Evolutionary conservation across 2,113 vertebrate genomes (phyloP), one percentile per base, ranked within the genome.

Genomic region (Cyphomyrus plagiostoma): DNA sequence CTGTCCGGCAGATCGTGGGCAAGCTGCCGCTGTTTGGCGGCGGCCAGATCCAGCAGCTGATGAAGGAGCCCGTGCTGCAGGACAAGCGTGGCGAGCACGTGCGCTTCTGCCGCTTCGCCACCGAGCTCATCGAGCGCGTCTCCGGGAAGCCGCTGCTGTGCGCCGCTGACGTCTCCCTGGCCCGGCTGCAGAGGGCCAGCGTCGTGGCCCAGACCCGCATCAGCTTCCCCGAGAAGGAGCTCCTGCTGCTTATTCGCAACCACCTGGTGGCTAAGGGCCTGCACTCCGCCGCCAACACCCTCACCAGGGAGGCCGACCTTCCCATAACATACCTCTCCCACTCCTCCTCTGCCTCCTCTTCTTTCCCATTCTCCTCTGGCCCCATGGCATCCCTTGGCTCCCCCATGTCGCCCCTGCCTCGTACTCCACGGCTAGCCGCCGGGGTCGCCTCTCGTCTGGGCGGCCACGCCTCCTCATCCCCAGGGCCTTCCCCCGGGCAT

Each of bases 121-220:
- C 98, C 0, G 98, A 99, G 92, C 96, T 99, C 74, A 99, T 99
- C 1, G 98, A 99, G 92, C 95, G 98, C 0, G 97, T 99, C 17
- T 99, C 98, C 0, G 98, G 98, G 49, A 99, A 99, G 89, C 98
- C 98, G 0, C 90, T 99, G 91, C 95, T 99, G 49, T 99, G 99
- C 0, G 98, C 98, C 88, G 97, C 98, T 0, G 98, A 99, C 0
- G 98, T 99, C 45, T 99, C 98, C 0, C 93, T 99, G 94, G 98
- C 98, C 0, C 97, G 98, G 82, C 89, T 99, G 90, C 98, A 99
- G 95, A 97, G 98, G 91, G 98, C 98, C 0, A 98, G 97, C 23
- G 98, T 99, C 83, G 98, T 99, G 66, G 98, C 98, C n/a, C 98
- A 99, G 93, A 98, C 98, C 0, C 96, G 98, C 92, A 99, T 99